A percentile compares a stretch with the other conserved stretches of the same genome.
phyloP scores from a whole-genome alignment of 2,113 vertebrate species.

The Hystrix cristata region DNA sequence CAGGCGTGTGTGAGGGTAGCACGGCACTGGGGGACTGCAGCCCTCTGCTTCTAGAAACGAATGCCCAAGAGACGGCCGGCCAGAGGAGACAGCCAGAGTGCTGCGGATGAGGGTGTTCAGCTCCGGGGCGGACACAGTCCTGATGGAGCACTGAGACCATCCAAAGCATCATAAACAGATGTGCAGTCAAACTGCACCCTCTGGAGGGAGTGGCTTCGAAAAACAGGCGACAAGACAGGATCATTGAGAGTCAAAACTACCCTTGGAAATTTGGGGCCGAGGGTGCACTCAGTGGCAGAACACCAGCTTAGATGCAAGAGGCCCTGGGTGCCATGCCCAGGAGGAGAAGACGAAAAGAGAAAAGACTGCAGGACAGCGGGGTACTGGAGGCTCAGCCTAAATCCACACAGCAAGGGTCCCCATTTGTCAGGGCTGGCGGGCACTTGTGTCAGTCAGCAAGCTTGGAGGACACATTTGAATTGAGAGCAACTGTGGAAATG shows the following conservation, averaged over 20 bases:
- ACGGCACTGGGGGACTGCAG: not conserved
- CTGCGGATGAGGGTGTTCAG: not conserved
- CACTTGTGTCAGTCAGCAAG: not conserved
- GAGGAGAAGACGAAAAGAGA: not conserved
- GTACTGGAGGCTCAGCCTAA: not conserved
- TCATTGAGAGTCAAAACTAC: not conserved
- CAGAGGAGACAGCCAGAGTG: not conserved
- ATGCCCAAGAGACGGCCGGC: not conserved
- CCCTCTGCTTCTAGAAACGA: not conserved
- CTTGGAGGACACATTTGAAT: not conserved
- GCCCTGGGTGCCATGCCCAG: not conserved
- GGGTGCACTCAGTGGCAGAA: not conserved
- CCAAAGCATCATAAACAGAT: conserved; percentile 15
- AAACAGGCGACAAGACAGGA: conserved; percentile 37
- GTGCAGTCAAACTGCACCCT: conserved; percentile 67
- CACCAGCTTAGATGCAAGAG: not conserved
- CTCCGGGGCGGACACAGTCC: not conserved
- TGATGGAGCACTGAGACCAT: not conserved
- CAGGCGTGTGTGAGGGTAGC: not conserved
- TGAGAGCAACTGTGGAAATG: conserved; percentile 14
- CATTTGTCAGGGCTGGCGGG: not conserved
- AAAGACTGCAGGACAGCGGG: not conserved
- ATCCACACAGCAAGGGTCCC: not conserved
- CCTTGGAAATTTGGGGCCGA: not conserved
- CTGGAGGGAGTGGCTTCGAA: conserved; percentile 64